phyloP scores from a whole-genome alignment of 1,140 invertebrate genomes.

The Pogonognathellus flavescens region DNA sequence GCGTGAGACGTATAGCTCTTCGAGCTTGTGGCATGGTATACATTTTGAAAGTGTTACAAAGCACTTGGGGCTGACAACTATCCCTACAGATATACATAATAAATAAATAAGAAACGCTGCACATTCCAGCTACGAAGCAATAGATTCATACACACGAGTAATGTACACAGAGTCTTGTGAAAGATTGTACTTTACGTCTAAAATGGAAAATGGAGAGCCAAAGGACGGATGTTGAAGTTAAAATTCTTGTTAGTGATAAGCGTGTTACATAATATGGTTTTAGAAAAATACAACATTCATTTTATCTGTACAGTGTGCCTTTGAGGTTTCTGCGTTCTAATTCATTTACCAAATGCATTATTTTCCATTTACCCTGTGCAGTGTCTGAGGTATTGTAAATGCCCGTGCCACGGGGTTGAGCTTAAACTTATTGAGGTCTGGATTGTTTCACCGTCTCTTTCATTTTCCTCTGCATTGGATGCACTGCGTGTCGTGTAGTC shows the following conservation, averaged over 20 bases:
- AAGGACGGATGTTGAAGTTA: slow-evolving; percentile 6
- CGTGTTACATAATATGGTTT: slow-evolving; percentile 17
- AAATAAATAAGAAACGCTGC: not conserved
- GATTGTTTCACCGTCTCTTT: slow-evolving; percentile 47
- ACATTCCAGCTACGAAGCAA: no score
- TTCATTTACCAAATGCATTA: slow-evolving; percentile 8
- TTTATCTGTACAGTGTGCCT: slow-evolving; percentile 31
- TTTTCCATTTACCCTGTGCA: slow-evolving; percentile 24
- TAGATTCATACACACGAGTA: no score
- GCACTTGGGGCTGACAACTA: slow-evolving; percentile 18
- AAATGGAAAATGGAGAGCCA: no score
- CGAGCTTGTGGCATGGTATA: not conserved
- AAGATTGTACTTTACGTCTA: no score
- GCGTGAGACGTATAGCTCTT: not conserved
- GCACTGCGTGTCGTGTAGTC: not conserved
- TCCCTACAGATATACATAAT: slow-evolving; percentile 27
- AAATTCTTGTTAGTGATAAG: slow-evolving; percentile 31
- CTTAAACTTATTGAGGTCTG: slow-evolving; percentile 52
- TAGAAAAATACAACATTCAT: slow-evolving; percentile 9
- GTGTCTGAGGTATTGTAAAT: slow-evolving; percentile 18
- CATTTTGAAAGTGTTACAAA: not conserved
- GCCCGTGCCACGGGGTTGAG: slow-evolving; percentile 42
- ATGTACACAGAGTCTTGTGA: no score
- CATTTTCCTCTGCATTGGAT: slow-evolving; percentile 7
- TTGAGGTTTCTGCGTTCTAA: slow-evolving; percentile 6